Conservation (phyloP, 2,888 invertebrate genomes). For the Seladonia tumulorum region DNA sequence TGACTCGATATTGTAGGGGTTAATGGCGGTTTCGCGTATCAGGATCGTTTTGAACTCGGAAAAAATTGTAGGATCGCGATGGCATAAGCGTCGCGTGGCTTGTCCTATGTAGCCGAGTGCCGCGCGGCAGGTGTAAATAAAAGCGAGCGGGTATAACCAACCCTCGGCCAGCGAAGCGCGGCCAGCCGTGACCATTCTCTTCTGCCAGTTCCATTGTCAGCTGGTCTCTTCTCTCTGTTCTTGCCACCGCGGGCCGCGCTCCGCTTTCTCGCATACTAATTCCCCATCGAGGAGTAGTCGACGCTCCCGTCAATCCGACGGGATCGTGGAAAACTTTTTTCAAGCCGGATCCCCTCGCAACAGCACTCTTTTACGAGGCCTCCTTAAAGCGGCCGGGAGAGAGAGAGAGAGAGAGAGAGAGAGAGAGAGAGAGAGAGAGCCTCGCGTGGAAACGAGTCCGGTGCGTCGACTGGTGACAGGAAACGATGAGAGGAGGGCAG, state of each 20-base stretch:
- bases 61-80: not conserved
- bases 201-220: constrained; percentile 65
- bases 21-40: not conserved
- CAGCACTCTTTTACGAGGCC: not conserved
- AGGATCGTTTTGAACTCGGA: not conserved
- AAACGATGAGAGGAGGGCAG: constrained; percentile 11
- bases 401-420: not conserved
- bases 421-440: too few species aligned
- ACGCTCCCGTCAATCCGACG: not conserved
- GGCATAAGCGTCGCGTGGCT: constrained; percentile 52
- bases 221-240: constrained; percentile 46
- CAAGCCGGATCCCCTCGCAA: not conserved
- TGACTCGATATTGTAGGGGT: too few species aligned
- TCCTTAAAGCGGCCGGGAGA: not conserved
- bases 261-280: constrained; percentile 47
- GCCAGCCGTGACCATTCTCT: constrained; percentile 66
- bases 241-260: constrained; percentile 7
- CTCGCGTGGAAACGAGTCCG: not conserved
- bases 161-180: constrained; percentile 62
- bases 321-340: constrained; percentile 9
- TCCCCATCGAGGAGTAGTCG: constrained; percentile 1
- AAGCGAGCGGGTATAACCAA: constrained; percentile 55
- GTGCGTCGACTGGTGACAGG: constrained; percentile 2
- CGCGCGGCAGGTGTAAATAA: constrained; percentile 70
- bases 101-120: constrained; percentile 32